phyloP scores from a whole-genome alignment of 2,888 invertebrate species.

The Apotomis turbidana region DNA sequence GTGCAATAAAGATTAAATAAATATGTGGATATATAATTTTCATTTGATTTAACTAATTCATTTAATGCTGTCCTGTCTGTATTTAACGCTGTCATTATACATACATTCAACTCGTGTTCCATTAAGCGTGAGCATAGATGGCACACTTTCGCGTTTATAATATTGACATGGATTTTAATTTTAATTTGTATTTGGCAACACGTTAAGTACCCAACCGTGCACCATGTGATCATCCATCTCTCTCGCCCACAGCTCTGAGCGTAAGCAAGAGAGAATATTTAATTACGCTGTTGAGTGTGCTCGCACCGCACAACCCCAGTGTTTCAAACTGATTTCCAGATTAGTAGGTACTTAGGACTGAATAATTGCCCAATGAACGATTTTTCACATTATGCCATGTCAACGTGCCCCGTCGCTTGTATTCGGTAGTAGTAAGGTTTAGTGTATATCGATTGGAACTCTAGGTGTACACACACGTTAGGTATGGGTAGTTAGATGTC shows the following conservation, averaged over 20 bases:
- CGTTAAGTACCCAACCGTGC: background rate
- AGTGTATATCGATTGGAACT: slow-evolving; percentile 8
- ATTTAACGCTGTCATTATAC: no score
- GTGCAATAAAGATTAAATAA: no score
- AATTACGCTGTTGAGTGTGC: slow-evolving; percentile 15
- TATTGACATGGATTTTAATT: slow-evolving; percentile 11
- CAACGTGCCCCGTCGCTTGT: background rate
- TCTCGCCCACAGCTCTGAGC: slow-evolving; percentile 13
- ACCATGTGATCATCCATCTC: slow-evolving; percentile 1
- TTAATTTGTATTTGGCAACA: slow-evolving; percentile 13
- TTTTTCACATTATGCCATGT: slow-evolving; percentile 2
- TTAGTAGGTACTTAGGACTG: slow-evolving; percentile 17
- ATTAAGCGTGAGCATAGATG: background rate
- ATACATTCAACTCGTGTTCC: background rate
- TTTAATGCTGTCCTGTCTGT: no score
- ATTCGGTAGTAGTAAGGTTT: slow-evolving; percentile 11
- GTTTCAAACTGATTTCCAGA: slow-evolving; percentile 9
- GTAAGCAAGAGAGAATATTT: slow-evolving; percentile 23
- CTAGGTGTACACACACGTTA: slow-evolving; percentile 22
- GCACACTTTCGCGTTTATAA: slow-evolving; percentile 15
- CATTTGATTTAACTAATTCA: no score
- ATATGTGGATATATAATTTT: no score
- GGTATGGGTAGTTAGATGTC: slow-evolving; percentile 43
- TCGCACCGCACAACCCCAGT: background rate
- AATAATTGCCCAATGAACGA: slow-evolving; percentile 33